Evolutionary conservation across 1,140 invertebrate species (phyloP).

Genomic region (Drosophila ficusphila): DNA sequence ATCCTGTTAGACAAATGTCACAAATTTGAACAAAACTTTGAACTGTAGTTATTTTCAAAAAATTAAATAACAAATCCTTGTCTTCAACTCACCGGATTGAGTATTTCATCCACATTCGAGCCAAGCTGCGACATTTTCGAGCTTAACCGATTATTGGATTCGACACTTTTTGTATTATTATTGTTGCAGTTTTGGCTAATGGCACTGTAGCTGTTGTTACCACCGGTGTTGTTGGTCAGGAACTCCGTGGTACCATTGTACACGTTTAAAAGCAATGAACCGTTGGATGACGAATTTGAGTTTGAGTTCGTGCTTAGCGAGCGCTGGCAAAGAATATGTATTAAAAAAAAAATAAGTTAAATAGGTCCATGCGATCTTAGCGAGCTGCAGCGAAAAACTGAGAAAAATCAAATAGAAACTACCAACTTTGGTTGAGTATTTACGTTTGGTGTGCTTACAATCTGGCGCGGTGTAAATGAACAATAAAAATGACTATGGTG

Average conservation of each 20-base stretch:
- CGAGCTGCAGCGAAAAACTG: conserved; percentile 37
- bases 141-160: conserved; percentile 18
- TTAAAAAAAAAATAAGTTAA: conserved; percentile 3
- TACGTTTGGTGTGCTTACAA: conserved; percentile 26
- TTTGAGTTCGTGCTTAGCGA: conserved; percentile 63
- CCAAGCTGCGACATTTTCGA: conserved; percentile 62
- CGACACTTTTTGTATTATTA: conserved; percentile 18
- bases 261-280: conserved; percentile 64
- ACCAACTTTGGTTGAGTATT: conserved; percentile 34
- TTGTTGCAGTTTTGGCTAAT: conserved; percentile 22
- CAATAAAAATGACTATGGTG: conserved; percentile 59
- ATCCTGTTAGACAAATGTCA: not conserved
- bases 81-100: conserved; percentile 68
- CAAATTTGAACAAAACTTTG: too few species aligned
- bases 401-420: conserved; percentile 27
- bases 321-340: conserved; percentile 48
- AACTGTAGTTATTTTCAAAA: too few species aligned
- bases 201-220: conserved; percentile 16
- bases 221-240: conserved; percentile 14
- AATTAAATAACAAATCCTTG: not conserved
- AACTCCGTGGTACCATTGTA: conserved; percentile 72
- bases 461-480: conserved; percentile 58
- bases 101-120: conserved; percentile 74
- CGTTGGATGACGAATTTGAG: conserved; percentile 70
- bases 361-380: conserved; percentile 31